A percentile compares a stretch with the other conserved stretches of the same genome.
These are phyloP conservation scores for Mythimna vitellina DNA, from an alignment of 2,888 invertebrate species.

Conservation along the genomic window DNA sequence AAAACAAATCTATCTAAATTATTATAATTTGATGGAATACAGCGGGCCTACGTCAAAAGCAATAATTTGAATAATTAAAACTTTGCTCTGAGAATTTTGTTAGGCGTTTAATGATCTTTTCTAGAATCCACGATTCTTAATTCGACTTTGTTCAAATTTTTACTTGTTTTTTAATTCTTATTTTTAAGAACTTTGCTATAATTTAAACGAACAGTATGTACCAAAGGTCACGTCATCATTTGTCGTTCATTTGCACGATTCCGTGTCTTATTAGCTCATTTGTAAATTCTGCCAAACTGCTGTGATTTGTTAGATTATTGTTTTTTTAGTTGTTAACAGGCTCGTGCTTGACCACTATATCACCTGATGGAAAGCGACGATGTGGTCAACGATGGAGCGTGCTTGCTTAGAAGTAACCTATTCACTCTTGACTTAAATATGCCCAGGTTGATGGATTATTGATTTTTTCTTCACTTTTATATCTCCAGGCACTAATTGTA, in stretches of 20 bases:
- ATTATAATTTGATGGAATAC: slow-evolving; percentile 28
- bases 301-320: too few species aligned
- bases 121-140: slow-evolving; percentile 36
- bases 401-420: too few species aligned
- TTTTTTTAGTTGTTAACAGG: too few species aligned
- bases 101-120: slow-evolving; percentile 61
- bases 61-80: slow-evolving; percentile 60
- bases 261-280: neutral
- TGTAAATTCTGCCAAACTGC: neutral
- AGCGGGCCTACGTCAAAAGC: slow-evolving; percentile 38
- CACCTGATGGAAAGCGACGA: too few species aligned
- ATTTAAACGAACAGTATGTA: neutral
- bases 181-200: neutral
- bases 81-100: slow-evolving; percentile 55
- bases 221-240: neutral
- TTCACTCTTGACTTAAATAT: too few species aligned
- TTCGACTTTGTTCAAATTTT: slow-evolving; percentile 36
- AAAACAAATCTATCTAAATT: neutral
- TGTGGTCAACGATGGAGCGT: too few species aligned
- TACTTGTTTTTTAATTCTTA: slow-evolving; percentile 26
- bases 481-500: neutral
- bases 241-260: neutral
- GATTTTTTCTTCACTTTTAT: too few species aligned
- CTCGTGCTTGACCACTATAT: too few species aligned
- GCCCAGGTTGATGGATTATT: too few species aligned